A percentile compares a stretch with the other conserved stretches of the same genome.
Evolutionary conservation across 2,888 invertebrate genomes (phyloP).

Genomic region (Aphidius colemani): DNA sequence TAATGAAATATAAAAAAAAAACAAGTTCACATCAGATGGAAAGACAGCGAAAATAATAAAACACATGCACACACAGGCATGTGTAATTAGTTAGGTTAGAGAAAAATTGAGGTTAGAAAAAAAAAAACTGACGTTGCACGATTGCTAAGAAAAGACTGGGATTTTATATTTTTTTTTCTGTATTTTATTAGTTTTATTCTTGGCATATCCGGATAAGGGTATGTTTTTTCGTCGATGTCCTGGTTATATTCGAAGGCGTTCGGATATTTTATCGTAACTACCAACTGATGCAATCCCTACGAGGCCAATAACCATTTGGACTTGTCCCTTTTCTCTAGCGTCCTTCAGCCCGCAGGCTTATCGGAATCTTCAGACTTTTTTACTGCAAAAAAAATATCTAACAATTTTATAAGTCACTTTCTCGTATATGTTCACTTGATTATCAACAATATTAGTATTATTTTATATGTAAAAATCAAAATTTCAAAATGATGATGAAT

Average conservation of each 20-base stretch:
- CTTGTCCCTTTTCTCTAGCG: conserved; percentile 28
- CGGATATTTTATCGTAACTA: conserved; percentile 31
- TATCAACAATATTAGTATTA: no score
- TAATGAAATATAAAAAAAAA: not conserved
- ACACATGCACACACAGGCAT: not conserved
- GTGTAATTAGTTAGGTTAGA: no score
- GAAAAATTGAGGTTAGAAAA: not conserved
- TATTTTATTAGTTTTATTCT: conserved; percentile 14
- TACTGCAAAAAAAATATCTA: conserved; percentile 4
- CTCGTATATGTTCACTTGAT: no score
- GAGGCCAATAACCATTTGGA: conserved; percentile 34
- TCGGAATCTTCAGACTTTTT: conserved; percentile 33
- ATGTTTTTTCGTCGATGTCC: conserved; percentile 6
- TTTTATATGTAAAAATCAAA: no score
- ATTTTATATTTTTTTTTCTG: not conserved
- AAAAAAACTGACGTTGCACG: conserved; percentile 18
- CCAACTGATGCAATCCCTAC: conserved; percentile 26
- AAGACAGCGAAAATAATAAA: conserved; percentile 19
- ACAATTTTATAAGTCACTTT: no score
- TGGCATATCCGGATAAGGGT: conserved; percentile 13
- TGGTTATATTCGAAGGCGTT: conserved; percentile 13
- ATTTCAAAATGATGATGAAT: no score
- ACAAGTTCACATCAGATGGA: conserved; percentile 1
- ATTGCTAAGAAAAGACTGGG: conserved; percentile 12
- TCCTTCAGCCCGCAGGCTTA: conserved; percentile 33